These are phyloP conservation scores for Leucoraja erinaceus DNA, from an alignment of 2,113 vertebrate genomes.

Conservation along the genomic window DNA sequence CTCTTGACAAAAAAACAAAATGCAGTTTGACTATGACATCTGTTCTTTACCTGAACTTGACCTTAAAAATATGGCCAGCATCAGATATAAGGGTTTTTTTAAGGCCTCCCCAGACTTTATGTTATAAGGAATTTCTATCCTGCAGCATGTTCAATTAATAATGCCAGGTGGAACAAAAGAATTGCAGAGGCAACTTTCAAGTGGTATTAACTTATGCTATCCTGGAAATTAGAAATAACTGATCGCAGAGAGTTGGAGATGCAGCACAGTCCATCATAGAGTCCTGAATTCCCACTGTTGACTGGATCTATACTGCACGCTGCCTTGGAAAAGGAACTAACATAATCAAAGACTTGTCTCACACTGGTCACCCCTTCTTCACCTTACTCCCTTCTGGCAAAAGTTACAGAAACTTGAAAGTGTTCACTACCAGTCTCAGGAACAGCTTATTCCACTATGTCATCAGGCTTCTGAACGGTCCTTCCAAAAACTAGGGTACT, in stretches of 20 bases:
- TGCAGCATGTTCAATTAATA: background rate
- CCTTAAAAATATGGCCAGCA: background rate
- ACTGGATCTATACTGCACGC: too few species aligned
- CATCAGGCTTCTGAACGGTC: too few species aligned
- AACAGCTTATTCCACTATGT: too few species aligned
- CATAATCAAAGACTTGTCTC: too few species aligned
- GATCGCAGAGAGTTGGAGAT: background rate
- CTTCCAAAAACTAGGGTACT: too few species aligned
- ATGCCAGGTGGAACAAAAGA: background rate
- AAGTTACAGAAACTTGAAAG: too few species aligned
- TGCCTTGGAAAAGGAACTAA: too few species aligned
- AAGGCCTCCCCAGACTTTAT: background rate
- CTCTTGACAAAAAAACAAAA: background rate
- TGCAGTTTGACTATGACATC: background rate
- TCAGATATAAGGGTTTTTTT: background rate
- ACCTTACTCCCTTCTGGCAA: too few species aligned
- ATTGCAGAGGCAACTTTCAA: background rate
- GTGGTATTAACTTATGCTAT: background rate
- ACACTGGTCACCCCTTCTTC: too few species aligned
- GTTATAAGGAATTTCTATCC: background rate
- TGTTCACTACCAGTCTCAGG: too few species aligned
- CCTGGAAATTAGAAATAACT: background rate
- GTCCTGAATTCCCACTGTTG: too few species aligned
- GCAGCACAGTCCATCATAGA: too few species aligned
- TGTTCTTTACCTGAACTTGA: background rate